Evolutionary conservation across 64 coral and sea anemone species (phyloP).

Genomic region (Acropora yongei): DNA sequence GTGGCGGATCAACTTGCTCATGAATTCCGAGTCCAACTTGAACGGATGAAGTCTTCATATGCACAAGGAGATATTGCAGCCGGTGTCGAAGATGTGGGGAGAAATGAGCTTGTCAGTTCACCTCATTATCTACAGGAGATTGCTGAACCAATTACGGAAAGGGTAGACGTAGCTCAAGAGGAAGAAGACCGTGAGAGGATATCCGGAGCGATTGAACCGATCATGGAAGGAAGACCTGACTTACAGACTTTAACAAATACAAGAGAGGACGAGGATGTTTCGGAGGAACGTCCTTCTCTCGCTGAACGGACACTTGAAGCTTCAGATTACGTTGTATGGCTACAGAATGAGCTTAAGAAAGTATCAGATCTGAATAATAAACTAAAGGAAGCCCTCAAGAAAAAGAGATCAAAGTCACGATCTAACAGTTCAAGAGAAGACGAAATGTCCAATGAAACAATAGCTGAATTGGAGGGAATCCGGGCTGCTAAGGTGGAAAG

Average conservation of each 20-base stretch:
- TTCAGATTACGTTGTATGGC: constrained; percentile 32
- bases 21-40: constrained; percentile 82
- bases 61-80: background rate
- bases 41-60: background rate
- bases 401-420: constrained; percentile 51
- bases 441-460: constrained; percentile 36
- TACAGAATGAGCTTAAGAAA: constrained; percentile 49
- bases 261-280: background rate
- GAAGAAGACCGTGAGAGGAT: constrained; percentile 9
- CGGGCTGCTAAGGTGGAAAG: constrained; percentile 60
- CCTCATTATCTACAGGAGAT: background rate
- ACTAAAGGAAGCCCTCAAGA: constrained; percentile 54
- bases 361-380: constrained; percentile 40
- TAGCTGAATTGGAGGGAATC: constrained; percentile 35
- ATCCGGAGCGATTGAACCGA: background rate
- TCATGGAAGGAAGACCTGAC: background rate
- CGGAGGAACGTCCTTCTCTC: background rate
- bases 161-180: background rate
- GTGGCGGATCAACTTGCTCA: constrained; percentile 85
- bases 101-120: background rate
- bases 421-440: constrained; percentile 10
- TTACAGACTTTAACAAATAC: background rate
- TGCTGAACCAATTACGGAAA: background rate
- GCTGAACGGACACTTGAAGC: background rate
- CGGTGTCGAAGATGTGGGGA: background rate